Evolutionary conservation across 2,888 invertebrate genomes (phyloP), one percentile per base, ranked within the genome.

Genomic region (Slavum lentiscoides): DNA sequence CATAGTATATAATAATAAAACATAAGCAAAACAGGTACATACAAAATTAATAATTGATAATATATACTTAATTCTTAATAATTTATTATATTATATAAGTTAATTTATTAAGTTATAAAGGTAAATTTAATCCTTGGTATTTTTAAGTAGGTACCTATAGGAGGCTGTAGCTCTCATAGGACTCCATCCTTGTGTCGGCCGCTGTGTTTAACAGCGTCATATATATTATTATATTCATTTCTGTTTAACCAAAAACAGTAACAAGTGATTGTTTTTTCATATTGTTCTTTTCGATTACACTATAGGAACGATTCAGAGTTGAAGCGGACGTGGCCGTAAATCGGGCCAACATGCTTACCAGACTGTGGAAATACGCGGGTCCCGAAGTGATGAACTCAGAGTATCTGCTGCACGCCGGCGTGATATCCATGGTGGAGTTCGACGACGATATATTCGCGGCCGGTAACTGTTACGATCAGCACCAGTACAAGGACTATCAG

Each of bases 371-470:
- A 87, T 94, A 94, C 86, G 93, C 94, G 0, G 92, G 92, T 13
- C 89, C 91, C 2, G 90, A 90, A 21, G 93, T 95, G 58, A 72
- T 82, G 69, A 23, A 61, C 21, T 95, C 95, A 53, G 95, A 97
- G 85, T 96, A 96, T 86, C 88, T 97, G 43, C 89, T 97, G 70
- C 96, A 96, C 86, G 94, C 96, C 0, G 93, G 93, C 75, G 94
- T 97, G 5, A 90, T 96, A 84, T 93, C 95, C 19, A 94, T 96
- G 93, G 94, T 96, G 0, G 96, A 97, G 86, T 95, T 96, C 84
- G 96, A 97, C 86, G 94, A 95, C 84, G 95, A 96, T 85, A 95
- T 97, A 83, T 97, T 97, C 85, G 97, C 94, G 3, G 97, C 95
- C 17, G 97, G 97, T 6, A 97, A 97, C 86, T 97, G 97, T 86